A percentile compares a stretch with the other conserved stretches of the same genome.
phyloP scores from a whole-genome alignment of 1,140 invertebrate genomes.

The Drosophila subpulchrella region DNA sequence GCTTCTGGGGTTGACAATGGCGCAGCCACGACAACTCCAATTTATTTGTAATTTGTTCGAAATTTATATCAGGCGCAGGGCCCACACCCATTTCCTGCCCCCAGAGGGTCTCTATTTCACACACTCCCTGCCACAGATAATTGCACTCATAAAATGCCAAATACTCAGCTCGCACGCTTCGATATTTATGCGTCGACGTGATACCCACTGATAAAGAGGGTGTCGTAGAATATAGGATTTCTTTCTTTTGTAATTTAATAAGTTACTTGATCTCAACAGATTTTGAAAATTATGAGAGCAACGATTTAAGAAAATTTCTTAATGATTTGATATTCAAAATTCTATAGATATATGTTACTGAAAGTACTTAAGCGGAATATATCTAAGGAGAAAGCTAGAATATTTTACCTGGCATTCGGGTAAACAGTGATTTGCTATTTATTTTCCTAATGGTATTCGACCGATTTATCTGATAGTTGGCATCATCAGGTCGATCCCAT shows the following conservation, averaged over 20 bases:
- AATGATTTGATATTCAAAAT: too few species aligned
- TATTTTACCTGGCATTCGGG: neutral
- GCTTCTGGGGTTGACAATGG: slow-evolving; percentile 67
- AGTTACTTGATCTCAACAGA: neutral
- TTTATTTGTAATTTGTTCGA: slow-evolving; percentile 83
- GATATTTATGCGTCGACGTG: slow-evolving; percentile 46
- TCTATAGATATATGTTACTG: too few species aligned
- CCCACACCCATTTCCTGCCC: slow-evolving; percentile 28
- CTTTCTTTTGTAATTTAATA: too few species aligned
- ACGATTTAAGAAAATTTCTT: too few species aligned
- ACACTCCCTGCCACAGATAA: slow-evolving; percentile 44
- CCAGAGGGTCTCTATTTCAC: slow-evolving; percentile 45
- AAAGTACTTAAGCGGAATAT: too few species aligned
- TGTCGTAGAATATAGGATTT: neutral
- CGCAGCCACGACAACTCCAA: slow-evolving; percentile 72
- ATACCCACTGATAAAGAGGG: slow-evolving; percentile 10
- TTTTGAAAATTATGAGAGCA: too few species aligned
- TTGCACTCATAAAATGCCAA: slow-evolving; percentile 75
- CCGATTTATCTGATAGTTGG: slow-evolving; percentile 12
- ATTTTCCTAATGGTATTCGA: neutral
- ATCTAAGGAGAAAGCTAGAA: too few species aligned
- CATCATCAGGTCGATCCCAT: slow-evolving; percentile 21
- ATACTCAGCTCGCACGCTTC: slow-evolving; percentile 32
- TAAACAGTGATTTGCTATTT: neutral
- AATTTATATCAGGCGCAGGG: slow-evolving; percentile 74